Evolutionary conservation across 2,888 invertebrate genomes (phyloP).

Genomic region (Epinotia demarniana): DNA sequence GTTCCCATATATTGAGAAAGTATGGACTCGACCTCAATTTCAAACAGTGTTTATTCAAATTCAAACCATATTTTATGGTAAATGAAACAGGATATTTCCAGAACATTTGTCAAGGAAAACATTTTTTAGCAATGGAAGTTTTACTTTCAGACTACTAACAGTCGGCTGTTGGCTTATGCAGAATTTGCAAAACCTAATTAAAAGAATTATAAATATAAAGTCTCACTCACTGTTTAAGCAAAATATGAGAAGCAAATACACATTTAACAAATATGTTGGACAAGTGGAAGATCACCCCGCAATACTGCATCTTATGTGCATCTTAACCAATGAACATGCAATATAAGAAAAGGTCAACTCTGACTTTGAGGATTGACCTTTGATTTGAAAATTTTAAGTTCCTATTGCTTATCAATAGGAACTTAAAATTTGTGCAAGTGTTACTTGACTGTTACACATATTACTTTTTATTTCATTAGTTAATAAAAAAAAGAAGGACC

Average conservation of each 20-base stretch:
- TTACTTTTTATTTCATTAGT: too few species aligned
- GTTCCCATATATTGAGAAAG: background rate
- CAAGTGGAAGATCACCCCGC: too few species aligned
- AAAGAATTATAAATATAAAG: too few species aligned
- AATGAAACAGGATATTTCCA: background rate
- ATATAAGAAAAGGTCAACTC: background rate
- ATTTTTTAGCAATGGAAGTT: background rate
- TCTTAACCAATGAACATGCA: background rate
- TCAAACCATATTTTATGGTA: background rate
- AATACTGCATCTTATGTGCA: background rate
- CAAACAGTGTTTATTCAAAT: too few species aligned
- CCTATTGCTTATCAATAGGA: too few species aligned
- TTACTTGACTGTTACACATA: too few species aligned
- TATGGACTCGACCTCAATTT: background rate
- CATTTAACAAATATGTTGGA: too few species aligned
- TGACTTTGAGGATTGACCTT: slow-evolving; percentile 5
- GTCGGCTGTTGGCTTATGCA: background rate
- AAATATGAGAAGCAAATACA: too few species aligned
- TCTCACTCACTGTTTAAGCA: too few species aligned
- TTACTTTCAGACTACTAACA: background rate
- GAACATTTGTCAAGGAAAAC: background rate
- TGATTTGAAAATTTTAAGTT: slow-evolving; percentile 3
- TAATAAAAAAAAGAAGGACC: too few species aligned
- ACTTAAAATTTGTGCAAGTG: too few species aligned
- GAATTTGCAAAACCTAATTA: background rate